Conservation (phyloP, 2,113 vertebrate species). For the Tichodroma muraria region DNA sequence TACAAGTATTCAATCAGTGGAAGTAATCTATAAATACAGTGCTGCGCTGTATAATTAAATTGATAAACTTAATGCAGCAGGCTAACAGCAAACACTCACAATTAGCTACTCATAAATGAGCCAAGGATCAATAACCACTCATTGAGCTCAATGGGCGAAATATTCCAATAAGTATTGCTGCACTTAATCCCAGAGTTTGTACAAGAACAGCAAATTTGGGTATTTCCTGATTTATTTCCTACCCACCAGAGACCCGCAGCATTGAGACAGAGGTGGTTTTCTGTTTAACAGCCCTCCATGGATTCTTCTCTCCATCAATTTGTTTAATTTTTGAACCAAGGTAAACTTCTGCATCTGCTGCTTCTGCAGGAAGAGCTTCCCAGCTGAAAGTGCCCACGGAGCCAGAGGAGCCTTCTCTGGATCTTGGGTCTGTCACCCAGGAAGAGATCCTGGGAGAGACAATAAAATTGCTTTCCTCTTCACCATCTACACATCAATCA, state of each 20-base stretch:
- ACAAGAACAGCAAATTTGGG: neutral
- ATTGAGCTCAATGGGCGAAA: neutral
- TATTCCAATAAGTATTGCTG: too few species aligned
- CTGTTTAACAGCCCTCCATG: neutral
- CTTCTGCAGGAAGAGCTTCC: neutral
- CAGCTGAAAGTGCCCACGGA: accelerated
- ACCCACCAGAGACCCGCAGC: neutral
- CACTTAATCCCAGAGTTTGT: neutral
- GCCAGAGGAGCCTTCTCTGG: neutral
- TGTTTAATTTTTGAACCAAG: neutral
- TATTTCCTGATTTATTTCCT: neutral
- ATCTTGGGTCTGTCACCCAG: neutral
- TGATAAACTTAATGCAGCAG: neutral
- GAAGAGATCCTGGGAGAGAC: neutral
- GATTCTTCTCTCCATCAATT: neutral
- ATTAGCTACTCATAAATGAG: neutral
- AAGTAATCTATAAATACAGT: neutral
- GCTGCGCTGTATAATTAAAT: neutral
- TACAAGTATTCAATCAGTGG: neutral
- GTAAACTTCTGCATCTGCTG: neutral
- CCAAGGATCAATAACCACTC: neutral
- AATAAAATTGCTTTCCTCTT: neutral
- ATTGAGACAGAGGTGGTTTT: neutral
- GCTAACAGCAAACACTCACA: neutral
- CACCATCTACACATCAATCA: neutral